These are phyloP conservation scores for Amblyjoppa fuscipennis DNA, from an alignment of 2,888 invertebrate species.

Conservation along the genomic window DNA sequence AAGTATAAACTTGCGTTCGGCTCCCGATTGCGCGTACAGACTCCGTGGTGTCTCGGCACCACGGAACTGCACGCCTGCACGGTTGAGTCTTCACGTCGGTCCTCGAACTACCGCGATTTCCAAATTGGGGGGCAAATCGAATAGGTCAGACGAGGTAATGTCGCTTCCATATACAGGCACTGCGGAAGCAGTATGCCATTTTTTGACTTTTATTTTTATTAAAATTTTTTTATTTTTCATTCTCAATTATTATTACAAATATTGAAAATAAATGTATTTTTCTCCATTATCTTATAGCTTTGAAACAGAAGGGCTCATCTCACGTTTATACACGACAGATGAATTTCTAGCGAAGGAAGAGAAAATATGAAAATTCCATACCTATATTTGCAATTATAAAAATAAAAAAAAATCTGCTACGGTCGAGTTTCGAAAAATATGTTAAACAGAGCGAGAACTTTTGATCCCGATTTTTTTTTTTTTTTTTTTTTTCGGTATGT, in stretches of 20 bases:
- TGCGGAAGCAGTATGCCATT: slow-evolving; percentile 76
- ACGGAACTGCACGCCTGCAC: slow-evolving; percentile 85
- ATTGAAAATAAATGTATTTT: too few species aligned
- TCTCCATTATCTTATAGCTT: too few species aligned
- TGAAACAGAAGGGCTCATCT: too few species aligned
- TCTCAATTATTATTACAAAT: not conserved
- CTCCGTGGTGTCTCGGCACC: slow-evolving; percentile 73
- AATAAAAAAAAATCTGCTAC: not conserved
- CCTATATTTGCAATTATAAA: not conserved
- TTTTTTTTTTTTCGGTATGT: slow-evolving; percentile 11
- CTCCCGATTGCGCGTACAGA: slow-evolving; percentile 86
- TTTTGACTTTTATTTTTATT: slow-evolving; percentile 13
- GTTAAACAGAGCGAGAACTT: not conserved
- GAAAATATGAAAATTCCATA: not conserved
- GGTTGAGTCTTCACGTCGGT: slow-evolving; percentile 86
- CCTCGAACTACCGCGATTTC: slow-evolving; percentile 89
- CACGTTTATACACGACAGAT: not conserved
- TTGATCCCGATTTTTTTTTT: slow-evolving; percentile 38
- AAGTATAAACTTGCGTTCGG: slow-evolving; percentile 86
- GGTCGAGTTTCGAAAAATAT: not conserved
- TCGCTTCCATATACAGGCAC: slow-evolving; percentile 88
- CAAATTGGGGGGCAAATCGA: slow-evolving; percentile 88
- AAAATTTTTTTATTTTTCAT: not conserved
- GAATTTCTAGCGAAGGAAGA: not conserved
- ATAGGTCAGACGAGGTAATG: slow-evolving; percentile 87